These are phyloP conservation scores for Mormyrus proboscirostris DNA, from an alignment of 2,797 vertebrate species.

Conservation along the genomic window DNA sequence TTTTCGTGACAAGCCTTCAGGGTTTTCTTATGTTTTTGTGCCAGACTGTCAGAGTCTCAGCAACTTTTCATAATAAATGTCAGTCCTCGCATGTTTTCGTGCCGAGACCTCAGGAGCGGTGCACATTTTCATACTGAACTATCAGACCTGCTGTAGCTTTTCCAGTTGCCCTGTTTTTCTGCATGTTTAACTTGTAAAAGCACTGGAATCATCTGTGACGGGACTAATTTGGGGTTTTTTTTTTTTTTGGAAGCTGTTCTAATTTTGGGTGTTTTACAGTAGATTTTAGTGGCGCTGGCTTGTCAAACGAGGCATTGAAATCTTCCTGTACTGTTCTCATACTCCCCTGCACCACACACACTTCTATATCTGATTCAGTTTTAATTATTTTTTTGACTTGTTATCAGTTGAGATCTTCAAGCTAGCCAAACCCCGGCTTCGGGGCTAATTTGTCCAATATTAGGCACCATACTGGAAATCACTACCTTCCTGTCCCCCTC, in stretches of 20 bases:
- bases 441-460: not conserved
- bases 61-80: not conserved
- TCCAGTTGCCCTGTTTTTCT: not conserved
- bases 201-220: not conserved
- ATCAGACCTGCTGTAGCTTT: not conserved
- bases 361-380: not conserved
- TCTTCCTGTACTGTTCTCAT: not conserved
- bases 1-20: not conserved
- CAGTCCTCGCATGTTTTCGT: not conserved
- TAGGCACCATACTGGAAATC: not conserved
- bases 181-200: not conserved
- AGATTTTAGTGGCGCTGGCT: not conserved
- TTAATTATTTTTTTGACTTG: not conserved
- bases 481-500: not conserved
- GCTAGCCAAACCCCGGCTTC: not conserved
- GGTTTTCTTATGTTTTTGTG: not conserved
- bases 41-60: not conserved
- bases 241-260: not conserved
- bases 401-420: not conserved
- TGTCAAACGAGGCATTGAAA: not conserved
- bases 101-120: not conserved
- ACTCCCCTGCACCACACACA: not conserved
- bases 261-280: not conserved
- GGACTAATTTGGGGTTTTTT: not conserved
- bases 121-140: not conserved